Evolutionary conservation across 2,888 invertebrate genomes (phyloP), one percentile per base, ranked within the genome.

Genomic region (Cryptocheilus praepositus): DNA sequence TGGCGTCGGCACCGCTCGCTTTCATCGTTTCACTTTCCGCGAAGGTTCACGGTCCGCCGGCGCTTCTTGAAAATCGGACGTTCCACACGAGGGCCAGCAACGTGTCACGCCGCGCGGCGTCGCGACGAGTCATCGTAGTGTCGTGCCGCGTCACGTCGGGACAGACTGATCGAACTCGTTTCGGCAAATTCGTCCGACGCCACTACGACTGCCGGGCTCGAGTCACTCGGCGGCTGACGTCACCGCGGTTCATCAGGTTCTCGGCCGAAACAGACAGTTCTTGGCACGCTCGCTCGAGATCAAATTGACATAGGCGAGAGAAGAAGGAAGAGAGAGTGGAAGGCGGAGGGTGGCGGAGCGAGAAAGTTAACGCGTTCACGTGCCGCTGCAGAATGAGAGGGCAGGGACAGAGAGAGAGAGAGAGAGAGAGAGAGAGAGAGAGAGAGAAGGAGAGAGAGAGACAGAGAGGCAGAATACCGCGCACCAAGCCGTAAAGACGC

Each of bases 391-490:
- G 49, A 11, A 7, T 0, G 16, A 2, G 53, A 51, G n/a, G 36
- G 46, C n/a, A 15, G 58, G 49, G 25, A 43, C 18, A 43, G 55
- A 56, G 44, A 51, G 52, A 55, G 45, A 57, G 60, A 22, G 46
- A 53, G 36, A 54, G 59, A 63, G 55, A 16, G 18, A 21, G 16
- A 44, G 15, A 1, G 15, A 36, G 46, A 21, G 15, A 0, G n/a
- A 49, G n/a, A 55, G 16, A 8, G 16, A 36, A 2, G 1, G 11
- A 54, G n/a, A 54, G 11, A 28, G 16, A 54, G 28, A 16, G 16
- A 54, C 1, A 28, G 1, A 28, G 22, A 44, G 18, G 44, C 13
- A 57, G 44, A 15, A 67, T 66, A 51, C 70, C 73, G 62, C 65
- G 70, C 49, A 49, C 49, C 49, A 49, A 49, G 18, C 49, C 36